These are phyloP conservation scores for Penaeus japonicus DNA, from an alignment of 1,140 invertebrate species.

Conservation along the genomic window DNA sequence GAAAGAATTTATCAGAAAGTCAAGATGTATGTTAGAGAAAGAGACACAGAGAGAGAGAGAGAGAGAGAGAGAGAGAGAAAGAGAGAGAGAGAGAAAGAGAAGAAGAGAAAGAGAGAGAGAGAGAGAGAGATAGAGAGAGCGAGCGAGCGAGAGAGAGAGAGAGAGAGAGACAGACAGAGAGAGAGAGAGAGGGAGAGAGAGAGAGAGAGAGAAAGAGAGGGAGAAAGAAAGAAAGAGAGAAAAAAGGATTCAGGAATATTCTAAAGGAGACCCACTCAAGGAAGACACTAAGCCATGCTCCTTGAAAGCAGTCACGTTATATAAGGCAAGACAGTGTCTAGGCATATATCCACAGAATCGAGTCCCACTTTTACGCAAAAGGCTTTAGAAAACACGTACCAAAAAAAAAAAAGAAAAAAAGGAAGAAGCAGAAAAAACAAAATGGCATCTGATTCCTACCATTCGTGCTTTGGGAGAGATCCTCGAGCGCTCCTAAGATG, in stretches of 20 bases:
- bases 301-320: no score
- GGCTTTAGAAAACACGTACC: no score
- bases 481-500: no score
- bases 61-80: not conserved
- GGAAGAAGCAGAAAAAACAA: no score
- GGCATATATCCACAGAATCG: no score
- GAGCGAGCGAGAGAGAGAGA: not conserved
- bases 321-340: no score
- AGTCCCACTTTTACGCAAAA: no score
- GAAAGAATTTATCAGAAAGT: not conserved
- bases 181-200: not conserved
- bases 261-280: not conserved
- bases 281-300: not conserved
- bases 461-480: no score
- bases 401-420: no score
- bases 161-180: not conserved
- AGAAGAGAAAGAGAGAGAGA: not conserved
- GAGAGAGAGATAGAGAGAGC: not conserved
- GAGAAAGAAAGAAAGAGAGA: not conserved
- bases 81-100: not conserved
- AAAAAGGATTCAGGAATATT: not conserved
- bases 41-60: not conserved
- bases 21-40: not conserved
- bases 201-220: not conserved
- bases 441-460: no score